A percentile compares a stretch with the other conserved stretches of the same genome.
phyloP scores from a whole-genome alignment of 1,140 invertebrate genomes.

The Brachionus asplanchnoidis region DNA sequence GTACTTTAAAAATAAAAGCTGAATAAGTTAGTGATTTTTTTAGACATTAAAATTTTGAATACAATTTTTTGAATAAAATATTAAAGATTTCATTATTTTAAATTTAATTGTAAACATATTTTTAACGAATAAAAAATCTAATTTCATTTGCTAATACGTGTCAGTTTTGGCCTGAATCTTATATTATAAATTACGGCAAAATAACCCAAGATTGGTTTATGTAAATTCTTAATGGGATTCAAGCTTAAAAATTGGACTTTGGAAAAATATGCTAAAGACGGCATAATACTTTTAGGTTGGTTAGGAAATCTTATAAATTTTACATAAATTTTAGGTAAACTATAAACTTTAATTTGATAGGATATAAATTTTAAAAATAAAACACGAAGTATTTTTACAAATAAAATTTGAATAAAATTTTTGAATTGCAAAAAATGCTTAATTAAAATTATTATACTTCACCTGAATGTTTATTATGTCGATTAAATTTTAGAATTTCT shows the following conservation, averaged over 20 bases:
- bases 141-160: too few relatives aligned
- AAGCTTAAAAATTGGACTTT: background rate
- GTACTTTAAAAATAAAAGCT: background rate
- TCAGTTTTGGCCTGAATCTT: background rate
- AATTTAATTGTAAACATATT: background rate
- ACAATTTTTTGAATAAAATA: background rate
- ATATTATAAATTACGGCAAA: too few relatives aligned
- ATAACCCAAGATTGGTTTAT: background rate
- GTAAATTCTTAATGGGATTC: background rate
- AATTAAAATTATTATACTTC: background rate
- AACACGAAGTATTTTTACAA: background rate
- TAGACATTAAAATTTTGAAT: background rate
- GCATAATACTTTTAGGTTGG: background rate
- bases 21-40: background rate
- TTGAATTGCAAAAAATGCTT: background rate
- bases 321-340: background rate
- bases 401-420: background rate
- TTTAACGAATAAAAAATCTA: background rate
- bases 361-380: background rate
- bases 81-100: background rate
- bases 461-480: background rate
- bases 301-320: background rate
- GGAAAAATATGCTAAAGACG: background rate
- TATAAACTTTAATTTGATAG: background rate
- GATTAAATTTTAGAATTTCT: background rate